Evolutionary conservation across 2,888 invertebrate species (phyloP).

Genomic region (Aelia acuminata): DNA sequence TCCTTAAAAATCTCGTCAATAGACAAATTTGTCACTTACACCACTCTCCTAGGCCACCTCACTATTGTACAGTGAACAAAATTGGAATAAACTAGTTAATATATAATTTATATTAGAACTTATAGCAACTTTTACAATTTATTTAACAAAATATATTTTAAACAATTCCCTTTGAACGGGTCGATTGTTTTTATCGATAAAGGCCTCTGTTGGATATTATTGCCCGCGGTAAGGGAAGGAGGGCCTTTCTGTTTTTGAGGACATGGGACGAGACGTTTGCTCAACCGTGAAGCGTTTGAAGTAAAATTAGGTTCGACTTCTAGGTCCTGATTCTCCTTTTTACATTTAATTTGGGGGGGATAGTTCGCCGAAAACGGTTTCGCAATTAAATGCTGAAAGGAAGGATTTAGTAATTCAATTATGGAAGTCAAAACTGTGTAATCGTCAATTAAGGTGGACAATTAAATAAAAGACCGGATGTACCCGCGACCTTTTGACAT

Average conservation of each 20-base stretch:
- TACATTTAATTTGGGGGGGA: constrained; percentile 11
- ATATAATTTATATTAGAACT: background rate
- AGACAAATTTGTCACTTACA: too few relatives aligned
- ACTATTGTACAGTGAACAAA: too few relatives aligned
- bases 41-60: too few relatives aligned
- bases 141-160: background rate
- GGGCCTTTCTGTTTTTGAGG: constrained; percentile 16
- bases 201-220: background rate
- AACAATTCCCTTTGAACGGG: background rate
- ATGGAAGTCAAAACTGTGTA: background rate
- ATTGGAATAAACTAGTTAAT: too few relatives aligned
- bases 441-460: background rate
- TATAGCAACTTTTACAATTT: background rate
- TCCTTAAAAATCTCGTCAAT: too few relatives aligned
- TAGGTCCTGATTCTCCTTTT: background rate
- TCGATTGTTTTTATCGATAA: background rate
- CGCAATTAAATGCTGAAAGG: background rate
- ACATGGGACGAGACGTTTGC: constrained; percentile 40
- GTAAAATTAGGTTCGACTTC: constrained; percentile 39
- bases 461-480: background rate
- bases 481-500: background rate
- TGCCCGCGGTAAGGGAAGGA: background rate
- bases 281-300: constrained; percentile 37
- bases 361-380: constrained; percentile 6
- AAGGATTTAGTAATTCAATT: background rate